A percentile compares a stretch with the other conserved stretches of the same genome.
Conservation (phyloP, 1,140 invertebrate genomes). For the Microplitis mediator region DNA sequence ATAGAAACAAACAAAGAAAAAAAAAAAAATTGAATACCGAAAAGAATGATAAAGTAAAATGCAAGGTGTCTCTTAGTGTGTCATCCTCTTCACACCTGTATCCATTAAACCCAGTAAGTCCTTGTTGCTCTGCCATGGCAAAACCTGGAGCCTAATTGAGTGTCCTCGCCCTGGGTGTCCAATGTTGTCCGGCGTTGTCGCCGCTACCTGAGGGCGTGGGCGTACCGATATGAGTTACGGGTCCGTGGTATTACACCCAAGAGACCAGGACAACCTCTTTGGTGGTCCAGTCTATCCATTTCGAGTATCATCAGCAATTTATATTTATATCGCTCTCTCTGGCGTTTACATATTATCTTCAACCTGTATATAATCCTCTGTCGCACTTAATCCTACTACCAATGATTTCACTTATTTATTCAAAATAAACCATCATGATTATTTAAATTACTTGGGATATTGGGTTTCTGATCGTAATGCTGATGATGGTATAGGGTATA, state of each 20-base stretch:
- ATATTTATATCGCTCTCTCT: slow-evolving; percentile 36
- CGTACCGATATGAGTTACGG: slow-evolving; percentile 62
- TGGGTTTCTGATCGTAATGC: too few relatives aligned
- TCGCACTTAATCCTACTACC: slow-evolving; percentile 23
- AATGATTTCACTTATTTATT: slow-evolving; percentile 10
- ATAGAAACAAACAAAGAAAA: neutral
- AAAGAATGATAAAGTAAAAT: neutral
- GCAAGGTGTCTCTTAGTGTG: slow-evolving; percentile 17
- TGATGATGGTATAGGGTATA: too few relatives aligned
- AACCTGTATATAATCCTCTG: slow-evolving; percentile 27
- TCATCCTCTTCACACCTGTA: slow-evolving; percentile 21
- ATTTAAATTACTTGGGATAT: neutral
- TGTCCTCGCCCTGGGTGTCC: slow-evolving; percentile 62
- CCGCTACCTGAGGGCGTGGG: slow-evolving; percentile 61
- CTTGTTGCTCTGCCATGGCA: slow-evolving; percentile 15
- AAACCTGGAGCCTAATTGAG: slow-evolving; percentile 55
- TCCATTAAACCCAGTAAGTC: neutral
- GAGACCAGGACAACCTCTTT: slow-evolving; percentile 33
- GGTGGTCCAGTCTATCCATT: slow-evolving; percentile 55
- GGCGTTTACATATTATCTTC: slow-evolving; percentile 22
- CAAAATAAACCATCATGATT: neutral
- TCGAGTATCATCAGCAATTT: slow-evolving; percentile 53
- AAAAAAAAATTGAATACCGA: neutral
- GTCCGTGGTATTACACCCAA: slow-evolving; percentile 58
- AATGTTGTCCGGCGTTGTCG: slow-evolving; percentile 59